These are phyloP conservation scores for Coronaproctus castanopsis DNA, from an alignment of 2,888 invertebrate species.

Conservation along the genomic window DNA sequence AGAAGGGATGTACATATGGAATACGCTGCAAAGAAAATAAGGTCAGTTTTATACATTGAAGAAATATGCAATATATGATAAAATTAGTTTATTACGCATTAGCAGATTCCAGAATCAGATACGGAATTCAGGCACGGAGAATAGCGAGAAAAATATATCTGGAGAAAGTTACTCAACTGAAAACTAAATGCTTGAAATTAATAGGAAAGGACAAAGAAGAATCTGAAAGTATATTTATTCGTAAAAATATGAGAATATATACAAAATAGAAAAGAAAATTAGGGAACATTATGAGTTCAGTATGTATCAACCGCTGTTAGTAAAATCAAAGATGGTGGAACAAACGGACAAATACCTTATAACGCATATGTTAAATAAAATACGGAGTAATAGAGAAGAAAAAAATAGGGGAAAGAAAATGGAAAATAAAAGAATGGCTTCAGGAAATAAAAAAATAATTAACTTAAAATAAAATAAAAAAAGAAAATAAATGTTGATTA, in stretches of 20 bases:
- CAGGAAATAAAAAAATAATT: background rate
- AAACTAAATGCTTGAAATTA: background rate
- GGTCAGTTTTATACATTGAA: background rate
- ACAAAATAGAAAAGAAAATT: background rate
- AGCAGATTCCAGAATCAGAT: background rate
- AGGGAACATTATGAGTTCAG: background rate
- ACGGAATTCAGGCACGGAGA: background rate
- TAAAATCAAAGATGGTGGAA: background rate
- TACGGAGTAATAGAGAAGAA: background rate
- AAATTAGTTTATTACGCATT: background rate
- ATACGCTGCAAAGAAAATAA: background rate
- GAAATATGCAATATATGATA: background rate
- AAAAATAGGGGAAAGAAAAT: background rate
- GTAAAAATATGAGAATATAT: background rate
- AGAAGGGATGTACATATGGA: background rate
- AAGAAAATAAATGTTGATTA: slow-evolving; percentile 9
- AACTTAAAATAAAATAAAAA: background rate
- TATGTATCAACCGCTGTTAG: background rate
- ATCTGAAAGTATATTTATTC: background rate
- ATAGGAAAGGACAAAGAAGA: background rate
- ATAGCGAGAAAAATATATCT: background rate
- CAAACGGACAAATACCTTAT: background rate
- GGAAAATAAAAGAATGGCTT: background rate
- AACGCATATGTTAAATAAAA: background rate
- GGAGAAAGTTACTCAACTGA: background rate